A percentile compares a stretch with the other conserved stretches of the same genome.
Conservation (phyloP, 2,888 invertebrate species). For the Pyrrhia umbra region DNA sequence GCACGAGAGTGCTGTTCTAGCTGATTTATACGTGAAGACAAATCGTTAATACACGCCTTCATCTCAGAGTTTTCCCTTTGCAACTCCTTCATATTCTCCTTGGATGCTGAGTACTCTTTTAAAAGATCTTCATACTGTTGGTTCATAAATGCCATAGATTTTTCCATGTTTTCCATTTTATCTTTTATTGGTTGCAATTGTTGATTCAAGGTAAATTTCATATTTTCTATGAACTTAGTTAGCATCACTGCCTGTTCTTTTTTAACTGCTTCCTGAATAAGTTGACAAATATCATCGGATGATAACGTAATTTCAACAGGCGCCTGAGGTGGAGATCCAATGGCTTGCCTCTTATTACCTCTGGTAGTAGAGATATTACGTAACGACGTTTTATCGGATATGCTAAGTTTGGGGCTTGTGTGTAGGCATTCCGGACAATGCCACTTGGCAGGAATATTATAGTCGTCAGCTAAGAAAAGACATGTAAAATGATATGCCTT, state of each 20-base stretch:
- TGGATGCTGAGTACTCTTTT: too few species aligned
- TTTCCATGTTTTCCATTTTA: too few species aligned
- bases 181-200: not conserved
- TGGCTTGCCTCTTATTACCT: slow-evolving; percentile 7
- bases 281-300: slow-evolving; percentile 3
- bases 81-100: too few species aligned
- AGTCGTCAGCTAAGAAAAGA: not conserved
- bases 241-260: not conserved
- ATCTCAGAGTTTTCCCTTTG: too few species aligned
- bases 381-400: not conserved
- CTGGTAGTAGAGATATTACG: slow-evolving; percentile 8
- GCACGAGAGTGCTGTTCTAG: too few species aligned
- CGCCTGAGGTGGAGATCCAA: slow-evolving; percentile 5
- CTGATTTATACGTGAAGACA: too few species aligned
- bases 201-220: not conserved
- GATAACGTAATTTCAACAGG: not conserved
- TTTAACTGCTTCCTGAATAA: slow-evolving; percentile 3
- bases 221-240: not conserved
- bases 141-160: too few species aligned
- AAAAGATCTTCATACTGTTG: too few species aligned
- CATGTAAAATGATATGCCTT: slow-evolving; percentile 6
- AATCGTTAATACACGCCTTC: too few species aligned
- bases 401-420: not conserved
- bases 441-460: slow-evolving; percentile 4
- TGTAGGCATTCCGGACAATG: not conserved